A percentile compares a stretch with the other conserved stretches of the same genome.
These are phyloP conservation scores for Anthoscopus minutus DNA, from an alignment of 2,113 vertebrate species.

Conservation along the genomic window DNA sequence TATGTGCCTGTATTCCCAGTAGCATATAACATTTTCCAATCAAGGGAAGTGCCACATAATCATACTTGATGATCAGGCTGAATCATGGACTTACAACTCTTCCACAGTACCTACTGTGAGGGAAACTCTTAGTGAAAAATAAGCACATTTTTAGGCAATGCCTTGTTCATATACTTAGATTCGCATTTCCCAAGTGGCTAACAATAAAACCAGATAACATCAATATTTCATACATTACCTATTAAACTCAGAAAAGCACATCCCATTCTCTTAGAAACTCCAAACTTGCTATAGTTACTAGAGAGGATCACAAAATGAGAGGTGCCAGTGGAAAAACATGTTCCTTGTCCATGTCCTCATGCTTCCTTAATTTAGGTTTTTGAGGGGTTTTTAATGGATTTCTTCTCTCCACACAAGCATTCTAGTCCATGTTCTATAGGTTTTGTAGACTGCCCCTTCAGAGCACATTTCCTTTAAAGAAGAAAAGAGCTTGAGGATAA, in stretches of 20 bases:
- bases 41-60: neutral
- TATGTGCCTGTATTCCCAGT: neutral
- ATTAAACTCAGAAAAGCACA: neutral
- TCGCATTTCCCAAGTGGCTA: neutral
- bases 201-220: neutral
- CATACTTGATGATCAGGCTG: neutral
- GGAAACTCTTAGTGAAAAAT: neutral
- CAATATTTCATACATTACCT: neutral
- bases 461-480: neutral
- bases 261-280: neutral
- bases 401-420: neutral
- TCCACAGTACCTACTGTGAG: neutral
- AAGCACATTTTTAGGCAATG: neutral
- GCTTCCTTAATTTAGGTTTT: neutral
- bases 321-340: neutral
- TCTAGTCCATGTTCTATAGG: neutral
- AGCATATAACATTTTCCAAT: neutral
- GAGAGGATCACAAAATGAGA: neutral
- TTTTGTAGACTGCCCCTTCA: neutral
- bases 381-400: neutral
- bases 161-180: neutral
- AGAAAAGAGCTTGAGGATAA: neutral
- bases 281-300: neutral
- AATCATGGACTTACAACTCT: neutral
- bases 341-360: neutral